Evolutionary conservation across 1,140 invertebrate genomes (phyloP), one percentile per base, ranked within the genome.

Genomic region (Argopecten irradians): DNA sequence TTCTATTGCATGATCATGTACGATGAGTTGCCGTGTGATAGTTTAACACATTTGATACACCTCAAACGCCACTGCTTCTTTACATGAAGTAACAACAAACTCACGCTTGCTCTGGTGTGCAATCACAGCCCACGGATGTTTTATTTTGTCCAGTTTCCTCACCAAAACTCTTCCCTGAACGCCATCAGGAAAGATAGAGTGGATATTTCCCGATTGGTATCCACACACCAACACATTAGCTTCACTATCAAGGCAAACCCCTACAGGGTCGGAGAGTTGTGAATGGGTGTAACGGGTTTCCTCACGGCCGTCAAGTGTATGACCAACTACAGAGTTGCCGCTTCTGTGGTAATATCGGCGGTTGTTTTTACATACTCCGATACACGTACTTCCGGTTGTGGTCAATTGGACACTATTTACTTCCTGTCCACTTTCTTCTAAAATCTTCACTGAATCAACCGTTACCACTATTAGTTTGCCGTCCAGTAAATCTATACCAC

Each of bases 51-150:
- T 28, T 71, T 16, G 22, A 16, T 71, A 71, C 55, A 71, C 55
- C 11, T 71, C 55, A 28, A 71, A 71, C 2, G 55, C 55, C 5
- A 28, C 16, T n/a, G 55, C 28, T 71, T 71, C 55, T 28, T 71
- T 71, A 71, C 55, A 71, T 22, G 55, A 71, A 71, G 55, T 71
- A n/a, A 71, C 55, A 5, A 71, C 55, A 71, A 71, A 71, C 55
- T 71, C 55, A 11, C 55, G 22, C 11, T 28, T 28, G 55, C 55
- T 71, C 55, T 8, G 55, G 28, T 71, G 55, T 7, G 11, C 55
- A 71, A 71, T 71, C 22, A 71, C 55, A 7, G 55, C 55, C 55
- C 55, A 71, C 1, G 55, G 55, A 28, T 71, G 55, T 11, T 28
- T 71, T 22, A 71, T 71, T 71, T 71, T 1, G 55, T 71, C 22